These are phyloP conservation scores for Menidia menidia DNA, from an alignment of 2,797 vertebrate genomes.

Conservation along the genomic window DNA sequence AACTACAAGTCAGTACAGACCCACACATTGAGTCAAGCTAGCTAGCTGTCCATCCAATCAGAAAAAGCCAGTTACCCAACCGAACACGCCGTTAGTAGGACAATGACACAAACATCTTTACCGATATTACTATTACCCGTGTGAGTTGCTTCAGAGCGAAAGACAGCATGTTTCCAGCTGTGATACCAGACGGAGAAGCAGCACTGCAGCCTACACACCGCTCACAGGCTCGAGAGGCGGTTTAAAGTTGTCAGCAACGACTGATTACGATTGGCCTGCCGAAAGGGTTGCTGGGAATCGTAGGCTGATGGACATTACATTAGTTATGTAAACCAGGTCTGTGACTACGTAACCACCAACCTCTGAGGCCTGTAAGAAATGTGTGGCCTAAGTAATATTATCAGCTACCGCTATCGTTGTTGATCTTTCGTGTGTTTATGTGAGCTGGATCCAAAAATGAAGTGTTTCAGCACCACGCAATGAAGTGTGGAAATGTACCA, in stretches of 20 bases:
- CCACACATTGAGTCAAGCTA: slow-evolving; percentile 26
- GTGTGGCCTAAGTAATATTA: no score
- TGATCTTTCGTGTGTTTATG: no score
- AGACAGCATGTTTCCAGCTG: slow-evolving; percentile 76
- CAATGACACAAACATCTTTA: background rate
- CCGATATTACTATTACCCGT: slow-evolving; percentile 65
- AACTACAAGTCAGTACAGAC: background rate
- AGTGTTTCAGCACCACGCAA: no score
- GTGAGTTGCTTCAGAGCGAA: slow-evolving; percentile 76
- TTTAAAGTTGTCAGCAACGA: slow-evolving; percentile 34
- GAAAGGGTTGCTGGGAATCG: slow-evolving; percentile 64
- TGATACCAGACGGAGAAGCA: slow-evolving; percentile 31
- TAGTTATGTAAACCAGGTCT: background rate
- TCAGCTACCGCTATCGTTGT: no score
- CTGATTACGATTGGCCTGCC: slow-evolving; percentile 16
- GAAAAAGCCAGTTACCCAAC: background rate
- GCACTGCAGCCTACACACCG: slow-evolving; percentile 27
- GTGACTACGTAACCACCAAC: background rate
- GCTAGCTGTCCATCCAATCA: slow-evolving; percentile 16
- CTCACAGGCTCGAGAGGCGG: slow-evolving; percentile 27
- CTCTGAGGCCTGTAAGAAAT: background rate
- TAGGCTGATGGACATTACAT: slow-evolving; percentile 25
- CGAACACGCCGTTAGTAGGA: background rate
- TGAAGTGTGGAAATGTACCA: no score
- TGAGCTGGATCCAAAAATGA: no score